Conservation (phyloP, 2,113 vertebrate genomes). For the Oryzias celebensis region DNA sequence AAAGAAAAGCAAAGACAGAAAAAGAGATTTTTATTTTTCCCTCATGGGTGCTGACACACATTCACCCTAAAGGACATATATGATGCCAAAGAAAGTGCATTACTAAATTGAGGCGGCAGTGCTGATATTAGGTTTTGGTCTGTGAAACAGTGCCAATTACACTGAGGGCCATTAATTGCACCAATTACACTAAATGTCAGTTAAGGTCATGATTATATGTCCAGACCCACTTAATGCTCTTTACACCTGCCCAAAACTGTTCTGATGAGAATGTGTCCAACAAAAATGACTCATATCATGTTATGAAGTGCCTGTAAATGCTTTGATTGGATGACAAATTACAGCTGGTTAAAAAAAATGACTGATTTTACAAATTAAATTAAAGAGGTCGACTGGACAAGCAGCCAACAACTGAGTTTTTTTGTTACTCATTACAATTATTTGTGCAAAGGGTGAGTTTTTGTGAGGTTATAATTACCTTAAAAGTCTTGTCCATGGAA, state of each 20-base stretch:
- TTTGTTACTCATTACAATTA: not conserved
- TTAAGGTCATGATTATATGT: slow-evolving; percentile 23
- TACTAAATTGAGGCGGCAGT: slow-evolving; percentile 29
- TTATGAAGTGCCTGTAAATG: slow-evolving; percentile 1
- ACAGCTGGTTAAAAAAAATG: not conserved
- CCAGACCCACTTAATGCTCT: slow-evolving; percentile 4
- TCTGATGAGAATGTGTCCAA: not conserved
- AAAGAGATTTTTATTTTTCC: not conserved
- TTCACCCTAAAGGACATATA: slow-evolving; percentile 61
- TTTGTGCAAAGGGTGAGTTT: not conserved
- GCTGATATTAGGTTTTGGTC: slow-evolving; percentile 23
- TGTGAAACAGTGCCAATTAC: slow-evolving; percentile 28
- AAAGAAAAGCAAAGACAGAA: slow-evolving; percentile 1
- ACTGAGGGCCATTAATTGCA: not conserved
- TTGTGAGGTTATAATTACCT: slow-evolving; percentile 78
- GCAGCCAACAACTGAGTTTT: too few relatives aligned
- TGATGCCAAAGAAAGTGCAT: slow-evolving; percentile 44
- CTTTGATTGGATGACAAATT: not conserved
- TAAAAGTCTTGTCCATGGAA: slow-evolving; percentile 93
- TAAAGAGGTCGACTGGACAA: not conserved
- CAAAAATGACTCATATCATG: not conserved
- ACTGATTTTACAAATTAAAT: not conserved
- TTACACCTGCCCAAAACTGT: slow-evolving; percentile 11
- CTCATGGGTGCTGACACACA: slow-evolving; percentile 63
- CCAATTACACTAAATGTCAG: slow-evolving; percentile 30